These are phyloP conservation scores for Odontocerum albicorne DNA, from an alignment of 2,888 invertebrate genomes.

Conservation along the genomic window DNA sequence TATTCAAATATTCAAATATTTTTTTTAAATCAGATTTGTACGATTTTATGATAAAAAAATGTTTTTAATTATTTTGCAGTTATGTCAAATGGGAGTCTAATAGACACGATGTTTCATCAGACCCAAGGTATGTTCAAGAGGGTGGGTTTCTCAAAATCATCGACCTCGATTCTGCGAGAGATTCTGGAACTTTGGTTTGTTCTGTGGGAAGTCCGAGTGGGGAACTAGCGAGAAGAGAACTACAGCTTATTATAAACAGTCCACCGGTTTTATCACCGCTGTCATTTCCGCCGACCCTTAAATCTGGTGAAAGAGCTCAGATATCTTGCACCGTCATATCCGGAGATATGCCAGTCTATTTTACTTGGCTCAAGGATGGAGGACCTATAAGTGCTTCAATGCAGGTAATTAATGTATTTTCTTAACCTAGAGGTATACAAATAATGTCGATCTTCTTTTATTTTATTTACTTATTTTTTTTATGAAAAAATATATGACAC, in stretches of 20 bases:
- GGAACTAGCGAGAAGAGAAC: constrained; percentile 74
- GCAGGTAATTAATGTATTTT: constrained; percentile 61
- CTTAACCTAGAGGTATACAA: too few relatives aligned
- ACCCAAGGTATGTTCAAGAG: constrained; percentile 52
- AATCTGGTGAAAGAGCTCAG: constrained; percentile 76
- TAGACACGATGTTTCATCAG: constrained; percentile 26
- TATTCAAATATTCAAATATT: too few relatives aligned
- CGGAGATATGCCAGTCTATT: constrained; percentile 68
- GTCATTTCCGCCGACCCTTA: constrained; percentile 77
- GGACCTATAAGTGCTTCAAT: constrained; percentile 64
- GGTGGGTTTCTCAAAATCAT: constrained; percentile 65
- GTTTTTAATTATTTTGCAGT: constrained; percentile 44
- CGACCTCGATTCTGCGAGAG: constrained; percentile 65
- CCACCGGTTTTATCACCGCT: constrained; percentile 86
- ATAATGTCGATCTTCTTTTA: too few relatives aligned
- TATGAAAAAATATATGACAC: too few relatives aligned
- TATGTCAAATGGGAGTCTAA: constrained; percentile 67
- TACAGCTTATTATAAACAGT: constrained; percentile 58
- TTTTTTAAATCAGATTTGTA: too few relatives aligned
- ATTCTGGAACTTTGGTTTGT: constrained; percentile 80
- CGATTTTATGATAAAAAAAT: background rate
- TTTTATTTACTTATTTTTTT: too few relatives aligned
- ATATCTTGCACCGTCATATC: constrained; percentile 82
- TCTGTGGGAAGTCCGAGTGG: constrained; percentile 74
- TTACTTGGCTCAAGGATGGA: constrained; percentile 68